Conservation (phyloP, 2,113 vertebrate species). For the Jaculus jaculus region DNA sequence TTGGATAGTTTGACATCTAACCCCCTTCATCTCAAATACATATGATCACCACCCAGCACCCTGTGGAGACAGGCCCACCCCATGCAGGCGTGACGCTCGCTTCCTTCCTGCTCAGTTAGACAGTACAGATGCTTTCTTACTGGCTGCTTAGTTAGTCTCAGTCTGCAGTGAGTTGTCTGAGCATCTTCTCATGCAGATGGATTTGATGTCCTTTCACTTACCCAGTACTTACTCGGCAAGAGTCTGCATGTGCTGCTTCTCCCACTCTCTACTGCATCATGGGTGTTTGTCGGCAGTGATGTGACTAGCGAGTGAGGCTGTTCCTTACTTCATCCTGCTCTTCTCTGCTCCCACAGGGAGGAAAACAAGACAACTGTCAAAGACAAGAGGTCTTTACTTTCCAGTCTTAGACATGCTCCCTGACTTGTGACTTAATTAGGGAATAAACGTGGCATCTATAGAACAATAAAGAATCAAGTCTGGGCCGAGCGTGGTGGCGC, state of each 20-base stretch:
- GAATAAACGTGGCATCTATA: background rate
- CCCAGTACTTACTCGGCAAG: background rate
- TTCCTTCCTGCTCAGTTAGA: background rate
- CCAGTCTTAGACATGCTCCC: background rate
- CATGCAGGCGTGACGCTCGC: accelerated
- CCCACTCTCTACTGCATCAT: background rate
- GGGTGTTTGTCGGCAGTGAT: background rate
- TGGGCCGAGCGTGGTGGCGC: no score
- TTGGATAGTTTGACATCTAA: background rate
- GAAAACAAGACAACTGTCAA: background rate
- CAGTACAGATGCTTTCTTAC: background rate
- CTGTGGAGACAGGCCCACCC: accelerated
- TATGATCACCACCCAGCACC: no score
- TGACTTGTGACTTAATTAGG: background rate
- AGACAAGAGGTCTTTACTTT: background rate
- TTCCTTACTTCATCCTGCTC: background rate
- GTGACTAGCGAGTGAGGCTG: background rate
- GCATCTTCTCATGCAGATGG: background rate
- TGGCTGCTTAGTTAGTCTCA: background rate
- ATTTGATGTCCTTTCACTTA: background rate
- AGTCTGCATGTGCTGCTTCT: background rate
- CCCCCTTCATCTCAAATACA: background rate
- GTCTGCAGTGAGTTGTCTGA: background rate
- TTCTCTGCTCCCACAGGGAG: background rate
- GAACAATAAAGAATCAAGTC: background rate